A percentile compares a stretch with the other conserved stretches of the same genome.
Evolutionary conservation across 2,797 vertebrate genomes (phyloP).

Genomic region (Danio tinwini): DNA sequence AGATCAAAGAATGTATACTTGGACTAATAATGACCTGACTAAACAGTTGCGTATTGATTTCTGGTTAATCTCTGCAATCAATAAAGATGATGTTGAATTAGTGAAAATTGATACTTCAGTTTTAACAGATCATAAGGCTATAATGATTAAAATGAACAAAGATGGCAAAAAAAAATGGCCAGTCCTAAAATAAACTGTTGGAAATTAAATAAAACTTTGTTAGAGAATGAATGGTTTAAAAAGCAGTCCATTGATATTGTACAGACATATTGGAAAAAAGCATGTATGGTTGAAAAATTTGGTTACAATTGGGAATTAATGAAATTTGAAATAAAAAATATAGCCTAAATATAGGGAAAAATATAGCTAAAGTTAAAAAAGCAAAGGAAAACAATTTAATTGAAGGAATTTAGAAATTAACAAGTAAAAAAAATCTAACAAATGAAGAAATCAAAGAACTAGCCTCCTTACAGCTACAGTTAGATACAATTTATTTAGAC

Average conservation of each 20-base stretch:
- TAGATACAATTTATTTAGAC: too few relatives aligned
- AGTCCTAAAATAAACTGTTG: neutral
- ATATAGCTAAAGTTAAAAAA: neutral
- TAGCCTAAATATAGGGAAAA: neutral
- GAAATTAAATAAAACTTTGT: neutral
- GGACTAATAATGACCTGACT: neutral
- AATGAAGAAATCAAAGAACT: neutral
- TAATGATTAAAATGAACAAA: neutral
- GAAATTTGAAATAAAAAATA: neutral
- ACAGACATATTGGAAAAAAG: too few relatives aligned
- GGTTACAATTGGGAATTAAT: too few relatives aligned
- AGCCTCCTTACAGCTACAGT: too few relatives aligned
- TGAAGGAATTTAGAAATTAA: neutral
- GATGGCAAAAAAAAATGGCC: too few relatives aligned
- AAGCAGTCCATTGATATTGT: too few relatives aligned
- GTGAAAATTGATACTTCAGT: neutral
- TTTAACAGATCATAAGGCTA: neutral
- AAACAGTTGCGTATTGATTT: neutral
- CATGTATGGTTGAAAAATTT: too few relatives aligned
- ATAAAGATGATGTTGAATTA: neutral
- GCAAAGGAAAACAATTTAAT: neutral
- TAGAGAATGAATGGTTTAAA: neutral
- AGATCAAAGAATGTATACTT: neutral
- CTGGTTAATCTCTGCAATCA: neutral
- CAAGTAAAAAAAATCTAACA: neutral